phyloP scores from a whole-genome alignment of 2,113 vertebrate species.

The Atlantisia rogersi region DNA sequence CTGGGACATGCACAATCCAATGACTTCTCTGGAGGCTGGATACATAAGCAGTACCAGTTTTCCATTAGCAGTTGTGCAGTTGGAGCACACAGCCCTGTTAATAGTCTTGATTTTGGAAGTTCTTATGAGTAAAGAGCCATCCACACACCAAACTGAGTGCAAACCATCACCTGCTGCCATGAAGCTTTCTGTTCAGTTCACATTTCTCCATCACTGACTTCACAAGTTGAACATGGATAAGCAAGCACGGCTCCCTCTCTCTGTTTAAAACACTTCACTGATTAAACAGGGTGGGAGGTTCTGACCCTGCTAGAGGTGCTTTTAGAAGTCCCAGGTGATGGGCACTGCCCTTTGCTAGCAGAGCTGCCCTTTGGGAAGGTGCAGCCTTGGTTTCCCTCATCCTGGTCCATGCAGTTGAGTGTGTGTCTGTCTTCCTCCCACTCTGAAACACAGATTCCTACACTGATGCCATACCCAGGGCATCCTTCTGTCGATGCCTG shows the following conservation, averaged over 20 bases:
- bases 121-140: background rate
- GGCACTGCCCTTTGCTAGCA: background rate
- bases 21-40: background rate
- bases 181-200: background rate
- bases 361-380: background rate
- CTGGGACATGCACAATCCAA: accelerated
- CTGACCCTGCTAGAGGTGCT: background rate
- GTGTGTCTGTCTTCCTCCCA: accelerated
- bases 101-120: slow-evolving; percentile 12
- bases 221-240: background rate
- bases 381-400: background rate
- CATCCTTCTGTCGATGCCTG: no score
- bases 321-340: background rate
- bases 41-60: background rate
- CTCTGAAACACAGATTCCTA: accelerated
- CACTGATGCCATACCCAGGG: background rate
- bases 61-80: background rate
- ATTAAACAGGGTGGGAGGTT: accelerated
- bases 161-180: background rate
- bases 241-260: background rate
- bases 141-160: background rate
- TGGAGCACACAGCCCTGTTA: background rate
- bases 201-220: slow-evolving; percentile 11
- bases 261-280: background rate
- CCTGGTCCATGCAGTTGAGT: background rate